phyloP scores from a whole-genome alignment of 35 echinoderm and acorn worm genomes.

The Ptychodera flava region DNA sequence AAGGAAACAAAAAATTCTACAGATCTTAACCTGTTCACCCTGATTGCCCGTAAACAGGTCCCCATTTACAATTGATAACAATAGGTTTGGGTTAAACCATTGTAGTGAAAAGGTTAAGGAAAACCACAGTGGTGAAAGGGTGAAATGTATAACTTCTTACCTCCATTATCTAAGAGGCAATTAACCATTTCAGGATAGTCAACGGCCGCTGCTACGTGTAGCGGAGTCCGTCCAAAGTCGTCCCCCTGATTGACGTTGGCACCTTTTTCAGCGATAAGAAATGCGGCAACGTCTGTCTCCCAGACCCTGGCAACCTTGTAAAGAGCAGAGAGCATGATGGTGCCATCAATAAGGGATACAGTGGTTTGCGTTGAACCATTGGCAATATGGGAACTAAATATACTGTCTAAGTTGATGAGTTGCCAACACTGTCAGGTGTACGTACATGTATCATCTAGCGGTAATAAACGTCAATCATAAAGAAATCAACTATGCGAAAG shows the following conservation, averaged over 20 bases:
- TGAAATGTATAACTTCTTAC: constrained; percentile 30
- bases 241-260: constrained; percentile 62
- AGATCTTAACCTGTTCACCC: too few species aligned
- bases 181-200: constrained; percentile 88
- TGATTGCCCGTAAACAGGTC: too few species aligned
- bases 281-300: constrained; percentile 79
- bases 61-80: too few species aligned
- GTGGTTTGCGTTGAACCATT: background rate
- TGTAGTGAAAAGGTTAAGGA: too few species aligned
- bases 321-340: background rate
- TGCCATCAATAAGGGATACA: background rate
- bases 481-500: background rate
- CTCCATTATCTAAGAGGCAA: constrained; percentile 48
- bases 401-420: background rate
- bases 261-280: constrained; percentile 65
- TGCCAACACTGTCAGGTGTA: background rate
- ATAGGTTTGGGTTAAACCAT: too few species aligned
- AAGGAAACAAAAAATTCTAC: too few species aligned
- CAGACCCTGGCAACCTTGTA: constrained; percentile 76
- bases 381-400: background rate
- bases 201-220: constrained; percentile 87
- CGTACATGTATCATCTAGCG: background rate
- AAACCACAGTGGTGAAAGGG: too few species aligned
- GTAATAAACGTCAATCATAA: background rate
- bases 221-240: constrained; percentile 51